These are phyloP conservation scores for Byasa hedistus DNA, from an alignment of 2,888 invertebrate genomes.

Conservation along the genomic window DNA sequence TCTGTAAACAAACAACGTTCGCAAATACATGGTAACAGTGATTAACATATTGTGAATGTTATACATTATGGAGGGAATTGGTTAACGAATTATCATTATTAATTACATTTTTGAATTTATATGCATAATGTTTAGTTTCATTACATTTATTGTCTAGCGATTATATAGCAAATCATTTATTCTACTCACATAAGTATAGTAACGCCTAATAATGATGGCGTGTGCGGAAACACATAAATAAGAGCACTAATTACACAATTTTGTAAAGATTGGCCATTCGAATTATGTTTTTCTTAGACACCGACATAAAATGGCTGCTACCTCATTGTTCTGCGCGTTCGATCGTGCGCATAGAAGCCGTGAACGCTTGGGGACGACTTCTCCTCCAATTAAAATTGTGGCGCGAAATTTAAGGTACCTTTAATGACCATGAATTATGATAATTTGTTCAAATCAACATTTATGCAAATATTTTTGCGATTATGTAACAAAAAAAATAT, in stretches of 20 bases:
- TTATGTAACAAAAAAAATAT: slow-evolving; percentile 58
- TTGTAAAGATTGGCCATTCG: slow-evolving; percentile 80
- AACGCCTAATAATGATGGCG: slow-evolving; percentile 72
- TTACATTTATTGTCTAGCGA: slow-evolving; percentile 56
- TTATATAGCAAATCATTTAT: slow-evolving; percentile 65
- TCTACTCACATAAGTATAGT: slow-evolving; percentile 76
- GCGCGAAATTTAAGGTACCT: slow-evolving; percentile 78
- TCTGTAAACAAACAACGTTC: slow-evolving; percentile 56
- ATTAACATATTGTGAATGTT: slow-evolving; percentile 51
- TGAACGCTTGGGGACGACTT: slow-evolving; percentile 80
- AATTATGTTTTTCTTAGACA: slow-evolving; percentile 78
- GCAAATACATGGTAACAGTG: slow-evolving; percentile 49
- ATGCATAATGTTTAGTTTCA: slow-evolving; percentile 56
- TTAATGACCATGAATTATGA: slow-evolving; percentile 48
- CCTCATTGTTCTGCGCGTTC: slow-evolving; percentile 81
- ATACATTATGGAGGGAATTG: slow-evolving; percentile 55
- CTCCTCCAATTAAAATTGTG: slow-evolving; percentile 80
- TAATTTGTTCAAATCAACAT: slow-evolving; percentile 44
- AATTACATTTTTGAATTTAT: slow-evolving; percentile 38
- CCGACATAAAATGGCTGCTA: slow-evolving; percentile 81
- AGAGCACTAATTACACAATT: slow-evolving; percentile 80
- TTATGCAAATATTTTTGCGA: slow-evolving; percentile 54
- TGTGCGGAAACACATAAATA: slow-evolving; percentile 78
- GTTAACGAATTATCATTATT: slow-evolving; percentile 55
- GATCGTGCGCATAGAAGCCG: slow-evolving; percentile 81